Evolutionary conservation across 2,888 invertebrate species (phyloP).

Genomic region (Apamea epomidion): DNA sequence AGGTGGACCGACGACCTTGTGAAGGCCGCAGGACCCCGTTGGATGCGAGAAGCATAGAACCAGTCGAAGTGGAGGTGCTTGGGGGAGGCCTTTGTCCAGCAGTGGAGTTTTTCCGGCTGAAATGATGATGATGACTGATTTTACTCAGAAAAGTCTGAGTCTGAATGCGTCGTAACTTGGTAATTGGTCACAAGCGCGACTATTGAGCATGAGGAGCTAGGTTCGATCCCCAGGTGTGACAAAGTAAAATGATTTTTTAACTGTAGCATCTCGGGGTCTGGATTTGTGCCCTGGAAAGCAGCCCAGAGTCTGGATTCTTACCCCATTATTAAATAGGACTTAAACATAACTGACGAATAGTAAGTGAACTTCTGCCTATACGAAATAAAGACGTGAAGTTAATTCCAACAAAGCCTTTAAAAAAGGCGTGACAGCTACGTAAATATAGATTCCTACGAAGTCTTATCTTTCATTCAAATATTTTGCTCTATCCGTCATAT

Average conservation of each 20-base stretch:
- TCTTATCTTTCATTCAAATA: conserved; percentile 15
- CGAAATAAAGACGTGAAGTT: too few relatives aligned
- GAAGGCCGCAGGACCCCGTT: too few relatives aligned
- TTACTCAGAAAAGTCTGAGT: not conserved
- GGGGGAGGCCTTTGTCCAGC: too few relatives aligned
- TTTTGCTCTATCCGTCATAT: not conserved
- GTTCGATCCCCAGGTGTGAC: not conserved
- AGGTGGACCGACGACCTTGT: too few relatives aligned
- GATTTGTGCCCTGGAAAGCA: not conserved
- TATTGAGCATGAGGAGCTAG: not conserved
- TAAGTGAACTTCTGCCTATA: not conserved
- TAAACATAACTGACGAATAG: not conserved
- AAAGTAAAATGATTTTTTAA: too few relatives aligned
- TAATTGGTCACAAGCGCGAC: not conserved
- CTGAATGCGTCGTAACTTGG: not conserved
- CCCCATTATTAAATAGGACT: not conserved
- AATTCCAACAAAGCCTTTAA: not conserved
- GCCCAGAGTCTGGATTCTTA: too few relatives aligned
- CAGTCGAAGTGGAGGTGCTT: too few relatives aligned
- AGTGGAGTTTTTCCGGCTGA: too few relatives aligned
- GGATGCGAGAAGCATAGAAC: too few relatives aligned
- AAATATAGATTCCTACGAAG: not conserved
- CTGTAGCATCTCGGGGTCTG: not conserved
- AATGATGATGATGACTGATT: too few relatives aligned
- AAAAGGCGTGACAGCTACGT: not conserved